Base-by-base conservation (phyloP, 1,140 invertebrate species). In the Cecropterus lyciades region DNA sequence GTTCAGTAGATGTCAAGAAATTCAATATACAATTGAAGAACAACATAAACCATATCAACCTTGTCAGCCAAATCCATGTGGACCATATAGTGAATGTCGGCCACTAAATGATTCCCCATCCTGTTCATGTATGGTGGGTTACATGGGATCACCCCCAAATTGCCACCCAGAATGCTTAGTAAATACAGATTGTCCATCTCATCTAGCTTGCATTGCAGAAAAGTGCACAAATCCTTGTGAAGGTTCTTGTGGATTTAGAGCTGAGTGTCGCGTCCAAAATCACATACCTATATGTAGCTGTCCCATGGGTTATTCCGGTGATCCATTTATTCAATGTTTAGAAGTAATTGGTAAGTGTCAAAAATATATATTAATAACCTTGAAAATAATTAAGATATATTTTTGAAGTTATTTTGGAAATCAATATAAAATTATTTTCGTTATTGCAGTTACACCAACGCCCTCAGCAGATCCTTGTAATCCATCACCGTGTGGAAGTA, bases 111-210 rank as follows among this genome's bases (percentile, higher is more conserved):
- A 95, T 30, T 93, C 93, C 67, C 95, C 95, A 40, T 93, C 94
- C 0, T 98, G 97, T 80, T 94, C 94, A 3, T 98, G 97, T 80
- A 85, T 94, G 4, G 82, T 93, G 10, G 95, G 95, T 63, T 97
- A 96, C 72, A 94, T 96, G 53, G 97, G 97, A 48, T 93, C 95
- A 69, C 95, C 96, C 45, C 96, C 96, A 62, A 95, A 95, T 72
- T 97, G 96, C 77, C 93, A 94, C 52, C 96, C 96, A 16, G 96
- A 97, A 91, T 97, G 96, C 90, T 92, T 96, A 11, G 95, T 96
- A 0, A 95, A 96, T 80, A 95, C 95, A 3, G 96, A 97, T 75
- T 98, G 96, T 85, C 93, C 95, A n/a, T 94, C 95, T 43, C 94
- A 95, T 73, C 93, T 94, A 63, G 95, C 96, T 8, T 97, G 96